A percentile compares a stretch with the other conserved stretches of the same genome.
Conservation (phyloP, 30 jellyfish, hydroid and myxozoan genomes). For the Clytia hemisphaerica region DNA sequence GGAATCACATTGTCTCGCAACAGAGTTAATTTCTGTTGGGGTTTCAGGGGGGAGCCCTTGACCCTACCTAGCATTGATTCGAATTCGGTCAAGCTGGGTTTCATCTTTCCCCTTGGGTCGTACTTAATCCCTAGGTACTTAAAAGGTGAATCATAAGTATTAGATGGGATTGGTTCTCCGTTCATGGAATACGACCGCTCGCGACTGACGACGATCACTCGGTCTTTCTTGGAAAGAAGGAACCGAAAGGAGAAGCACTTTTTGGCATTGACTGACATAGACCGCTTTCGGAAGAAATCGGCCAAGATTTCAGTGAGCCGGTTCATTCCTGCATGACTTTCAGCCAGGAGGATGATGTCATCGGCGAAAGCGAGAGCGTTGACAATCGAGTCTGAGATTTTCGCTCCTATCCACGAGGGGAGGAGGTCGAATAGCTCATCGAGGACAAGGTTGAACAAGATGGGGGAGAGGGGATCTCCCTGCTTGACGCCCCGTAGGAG, state of each 20-base stretch:
- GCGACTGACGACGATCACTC: background rate
- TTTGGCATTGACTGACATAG: background rate
- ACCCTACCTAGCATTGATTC: background rate
- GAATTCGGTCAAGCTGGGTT: background rate
- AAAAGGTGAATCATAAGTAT: background rate
- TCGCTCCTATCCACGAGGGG: background rate
- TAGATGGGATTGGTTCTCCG: background rate
- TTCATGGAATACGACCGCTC: background rate
- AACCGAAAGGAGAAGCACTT: background rate
- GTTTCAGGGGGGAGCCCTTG: background rate
- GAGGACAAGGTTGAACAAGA: background rate
- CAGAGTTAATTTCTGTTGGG: background rate
- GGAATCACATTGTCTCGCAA: background rate
- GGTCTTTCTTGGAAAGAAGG: background rate
- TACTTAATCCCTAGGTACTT: background rate
- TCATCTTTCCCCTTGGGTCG: background rate
- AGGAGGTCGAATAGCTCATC: background rate
- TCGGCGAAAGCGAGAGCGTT: conserved; percentile 3
- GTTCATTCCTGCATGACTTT: background rate
- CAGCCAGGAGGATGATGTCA: background rate
- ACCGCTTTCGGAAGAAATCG: background rate
- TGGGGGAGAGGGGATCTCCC: background rate
- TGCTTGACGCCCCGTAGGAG: background rate
- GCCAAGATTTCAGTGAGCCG: background rate
- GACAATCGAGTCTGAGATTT: background rate